Evolutionary conservation across 2,888 invertebrate species (phyloP), one percentile per base, ranked within the genome.

Genomic region (Lepidonotus clava): DNA sequence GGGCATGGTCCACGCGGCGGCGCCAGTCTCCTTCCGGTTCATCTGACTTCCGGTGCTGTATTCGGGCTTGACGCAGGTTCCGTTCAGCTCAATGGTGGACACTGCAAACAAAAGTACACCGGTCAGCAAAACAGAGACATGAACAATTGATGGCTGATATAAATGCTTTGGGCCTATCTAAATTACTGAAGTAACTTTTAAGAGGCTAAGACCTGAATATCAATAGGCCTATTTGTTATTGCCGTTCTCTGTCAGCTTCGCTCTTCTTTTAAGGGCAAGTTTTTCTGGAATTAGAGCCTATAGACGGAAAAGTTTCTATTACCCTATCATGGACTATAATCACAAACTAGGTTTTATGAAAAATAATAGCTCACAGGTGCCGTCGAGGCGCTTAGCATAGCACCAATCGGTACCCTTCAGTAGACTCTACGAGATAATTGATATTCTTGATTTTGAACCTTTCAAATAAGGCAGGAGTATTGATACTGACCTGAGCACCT

Each of bases 401-500:
- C 46, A 46, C n/a, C n/a, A n/a, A n/a, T n/a, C n/a, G n/a, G n/a
- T n/a, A n/a, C n/a, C n/a, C n/a, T n/a, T n/a, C n/a, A n/a, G n/a
- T n/a, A n/a, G n/a, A n/a, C n/a, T n/a, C n/a, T n/a, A n/a, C n/a
- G n/a, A n/a, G n/a, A n/a, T n/a, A n/a, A n/a, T n/a, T n/a, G n/a
- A n/a, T n/a, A n/a, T n/a, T n/a, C n/a, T n/a, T n/a, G n/a, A n/a
- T n/a, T n/a, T n/a, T n/a, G n/a, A n/a, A n/a, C n/a, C n/a, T n/a
- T n/a, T n/a, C n/a, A n/a, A n/a, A 46, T 11, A 18, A 46, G 18
- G 46, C 46, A 8, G 18, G 8, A 18, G 46, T 11, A 18, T 18
- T 8, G 46, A 66, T 24, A 28, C 46, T 46, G 21, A 80, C 80
- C 80, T 5, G 84, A 18, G 84, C 61, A 84, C 21, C n/a, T 84